phyloP scores from a whole-genome alignment of 2,888 invertebrate species.

The Suillia variegata region DNA sequence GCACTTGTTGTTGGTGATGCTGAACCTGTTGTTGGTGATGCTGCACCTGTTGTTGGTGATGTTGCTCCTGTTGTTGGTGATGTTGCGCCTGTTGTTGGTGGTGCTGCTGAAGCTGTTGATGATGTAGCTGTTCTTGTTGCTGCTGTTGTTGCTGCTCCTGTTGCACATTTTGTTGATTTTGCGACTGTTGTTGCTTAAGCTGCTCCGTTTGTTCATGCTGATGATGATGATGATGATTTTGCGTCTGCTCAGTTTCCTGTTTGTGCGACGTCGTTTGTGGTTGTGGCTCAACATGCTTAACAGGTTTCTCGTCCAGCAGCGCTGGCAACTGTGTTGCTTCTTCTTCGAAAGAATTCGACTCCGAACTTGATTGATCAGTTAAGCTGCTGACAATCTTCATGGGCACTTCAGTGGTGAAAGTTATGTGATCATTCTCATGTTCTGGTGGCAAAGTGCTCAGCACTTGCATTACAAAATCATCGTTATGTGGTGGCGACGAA shows the following conservation, averaged over 20 bases:
- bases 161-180: slow-evolving; percentile 22
- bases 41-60: slow-evolving; percentile 23
- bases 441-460: slow-evolving; percentile 47
- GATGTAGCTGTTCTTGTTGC: too few relatives aligned
- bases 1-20: neutral
- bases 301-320: slow-evolving; percentile 12
- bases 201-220: neutral
- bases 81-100: slow-evolving; percentile 15
- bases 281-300: neutral
- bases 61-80: slow-evolving; percentile 8
- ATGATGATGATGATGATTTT: slow-evolving; percentile 32
- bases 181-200: slow-evolving; percentile 12
- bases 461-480: slow-evolving; percentile 55
- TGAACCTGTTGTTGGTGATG: slow-evolving; percentile 30
- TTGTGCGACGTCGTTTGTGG: too few relatives aligned
- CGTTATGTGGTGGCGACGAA: slow-evolving; percentile 46
- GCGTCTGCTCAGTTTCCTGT: neutral
- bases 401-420: slow-evolving; percentile 55
- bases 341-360: slow-evolving; percentile 53
- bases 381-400: slow-evolving; percentile 48
- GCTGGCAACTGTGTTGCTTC: slow-evolving; percentile 29
- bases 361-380: slow-evolving; percentile 45
- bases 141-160: too few relatives aligned
- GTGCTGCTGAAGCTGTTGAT: too few relatives aligned
- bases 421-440: slow-evolving; percentile 33